Evolutionary conservation across 2,888 invertebrate species (phyloP).

Genomic region (Cataglyphis livida): DNA sequence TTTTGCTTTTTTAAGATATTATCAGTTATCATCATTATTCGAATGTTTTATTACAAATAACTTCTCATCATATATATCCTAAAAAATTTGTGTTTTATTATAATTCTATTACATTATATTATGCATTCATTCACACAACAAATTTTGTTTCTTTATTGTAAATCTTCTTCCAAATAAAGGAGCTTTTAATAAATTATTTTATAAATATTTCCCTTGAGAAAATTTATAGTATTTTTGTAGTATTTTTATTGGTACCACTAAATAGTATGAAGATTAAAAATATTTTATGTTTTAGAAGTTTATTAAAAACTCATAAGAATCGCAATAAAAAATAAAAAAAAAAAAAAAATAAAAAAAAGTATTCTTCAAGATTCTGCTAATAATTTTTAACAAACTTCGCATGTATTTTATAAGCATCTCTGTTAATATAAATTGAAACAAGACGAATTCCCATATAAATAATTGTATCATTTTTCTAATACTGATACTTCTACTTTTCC

Average conservation of each 20-base stretch:
- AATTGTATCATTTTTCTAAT: not conserved
- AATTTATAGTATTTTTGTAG: not conserved
- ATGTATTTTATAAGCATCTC: not conserved
- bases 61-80: slow-evolving; percentile 11
- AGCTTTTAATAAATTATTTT: not conserved
- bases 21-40: not conserved
- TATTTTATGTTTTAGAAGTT: not conserved
- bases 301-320: slow-evolving; percentile 6
- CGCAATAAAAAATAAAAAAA: slow-evolving; percentile 17
- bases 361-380: not conserved
- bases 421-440: not conserved
- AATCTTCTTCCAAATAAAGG: not conserved
- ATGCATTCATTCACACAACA: not conserved
- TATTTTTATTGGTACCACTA: slow-evolving; percentile 1
- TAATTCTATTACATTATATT: not conserved
- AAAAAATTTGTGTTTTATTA: not conserved
- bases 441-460: not conserved
- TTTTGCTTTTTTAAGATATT: not conserved
- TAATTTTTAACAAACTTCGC: slow-evolving; percentile 3
- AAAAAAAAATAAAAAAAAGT: slow-evolving; percentile 1
- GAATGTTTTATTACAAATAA: not conserved
- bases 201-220: not conserved
- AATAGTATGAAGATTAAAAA: not conserved
- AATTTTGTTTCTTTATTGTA: not conserved
- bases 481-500: not conserved